Evolutionary conservation across 35 echinoderm and acorn worm species (phyloP), one percentile per base, ranked within the genome.

Genomic region (Anneissia japonica): DNA sequence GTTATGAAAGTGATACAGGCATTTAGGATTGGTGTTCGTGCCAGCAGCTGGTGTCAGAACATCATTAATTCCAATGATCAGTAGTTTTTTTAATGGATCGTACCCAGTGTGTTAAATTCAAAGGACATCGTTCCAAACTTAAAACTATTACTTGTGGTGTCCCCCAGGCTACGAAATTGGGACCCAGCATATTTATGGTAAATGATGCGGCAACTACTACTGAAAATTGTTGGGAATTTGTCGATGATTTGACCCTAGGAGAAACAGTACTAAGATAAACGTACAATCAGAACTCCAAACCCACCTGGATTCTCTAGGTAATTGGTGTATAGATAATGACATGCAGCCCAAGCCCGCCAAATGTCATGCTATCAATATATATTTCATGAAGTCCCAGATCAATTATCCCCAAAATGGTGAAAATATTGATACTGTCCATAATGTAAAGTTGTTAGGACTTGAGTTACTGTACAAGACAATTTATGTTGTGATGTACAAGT

Each of bases 111-210:
- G 77, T 79, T 30, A 30, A 79, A 35, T 34, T 35, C 0, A 79
- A 79, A 79, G 77, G 34, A 21, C 77, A 79, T 32, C n/a, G 32
- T 79, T 79, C 77, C 19, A 79, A 37, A 32, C 77, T 79, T 79
- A 79, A 34, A 79, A 79, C 79, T 39, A 81, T 81, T 19, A 81
- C 79, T 2, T 81, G 79, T 81, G 79, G 34, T 1, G 79, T 81
- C 40, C 79, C 79, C 32, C 19, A 79, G 79, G 79, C 1, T 30
- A 81, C 79, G 16, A 36, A 81, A 39, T n/a, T 39, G 29, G 36
- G 79, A 9, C 79, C 79, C 23, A 39, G 79, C 31, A 81, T 81
- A 38, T 39, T 81, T 81, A 81, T 81, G 79, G 79, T 81, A 9
- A 81, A 81, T 81, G 79, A 81, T 41, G 34, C 79, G 19, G 79